Conservation (phyloP, 2,113 vertebrate species). For the Poeciliopsis turrubarensis region DNA sequence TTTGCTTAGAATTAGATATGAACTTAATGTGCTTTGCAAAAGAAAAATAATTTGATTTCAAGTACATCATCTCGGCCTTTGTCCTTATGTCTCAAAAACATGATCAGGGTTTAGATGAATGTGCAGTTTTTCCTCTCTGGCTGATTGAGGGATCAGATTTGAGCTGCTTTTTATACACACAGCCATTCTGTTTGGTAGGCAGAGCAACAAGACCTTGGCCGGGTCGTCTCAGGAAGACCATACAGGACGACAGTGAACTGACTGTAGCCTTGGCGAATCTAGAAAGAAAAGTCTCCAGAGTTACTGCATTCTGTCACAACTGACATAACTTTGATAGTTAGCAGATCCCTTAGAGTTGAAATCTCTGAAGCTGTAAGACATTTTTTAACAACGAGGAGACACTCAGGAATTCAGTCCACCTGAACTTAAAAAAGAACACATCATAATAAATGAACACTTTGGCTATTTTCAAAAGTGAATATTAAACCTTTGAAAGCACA, state of each 20-base stretch:
- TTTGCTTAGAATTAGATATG: background rate
- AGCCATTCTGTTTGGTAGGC: background rate
- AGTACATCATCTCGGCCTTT: no score
- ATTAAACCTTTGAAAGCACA: background rate
- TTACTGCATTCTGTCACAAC: background rate
- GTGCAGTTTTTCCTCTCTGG: no score
- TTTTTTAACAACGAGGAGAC: background rate
- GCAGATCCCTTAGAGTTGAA: background rate
- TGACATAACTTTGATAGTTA: background rate
- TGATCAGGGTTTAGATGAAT: no score
- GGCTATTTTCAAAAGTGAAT: background rate
- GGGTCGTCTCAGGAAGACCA: background rate
- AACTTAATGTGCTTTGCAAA: background rate
- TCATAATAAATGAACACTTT: no score
- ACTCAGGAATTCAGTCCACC: background rate
- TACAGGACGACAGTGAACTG: background rate
- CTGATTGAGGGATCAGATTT: no score
- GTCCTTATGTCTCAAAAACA: no score
- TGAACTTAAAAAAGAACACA: background rate
- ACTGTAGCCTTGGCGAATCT: conserved; percentile 9
- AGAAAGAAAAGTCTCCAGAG: background rate
- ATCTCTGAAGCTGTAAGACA: background rate
- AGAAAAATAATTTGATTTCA: no score
- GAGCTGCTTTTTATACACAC: background rate
- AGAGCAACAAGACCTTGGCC: background rate